phyloP scores from a whole-genome alignment of 2,113 vertebrate species.

The Lophius piscatorius region DNA sequence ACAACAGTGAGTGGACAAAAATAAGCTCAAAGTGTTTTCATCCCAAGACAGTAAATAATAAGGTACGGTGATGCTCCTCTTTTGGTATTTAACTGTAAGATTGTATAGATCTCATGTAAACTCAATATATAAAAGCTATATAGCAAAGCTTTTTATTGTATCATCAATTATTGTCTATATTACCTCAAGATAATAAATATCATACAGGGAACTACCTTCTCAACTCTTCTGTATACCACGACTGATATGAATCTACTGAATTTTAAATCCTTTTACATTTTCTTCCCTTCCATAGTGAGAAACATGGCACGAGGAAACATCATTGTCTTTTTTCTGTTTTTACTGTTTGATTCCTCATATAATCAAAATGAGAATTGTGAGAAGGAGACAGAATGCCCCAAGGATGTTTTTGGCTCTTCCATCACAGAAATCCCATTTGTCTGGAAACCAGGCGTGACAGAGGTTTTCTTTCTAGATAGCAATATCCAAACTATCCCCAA shows the following conservation, averaged over 20 bases:
- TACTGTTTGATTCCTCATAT: constrained; percentile 42
- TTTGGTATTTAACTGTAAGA: too few species aligned
- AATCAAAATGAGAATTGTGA: constrained; percentile 9
- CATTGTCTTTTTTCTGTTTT: constrained; percentile 24
- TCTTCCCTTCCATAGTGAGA: constrained; percentile 37
- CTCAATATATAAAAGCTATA: too few species aligned
- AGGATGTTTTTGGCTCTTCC: constrained; percentile 59
- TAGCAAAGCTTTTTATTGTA: too few species aligned
- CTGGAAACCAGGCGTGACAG: constrained; percentile 59
- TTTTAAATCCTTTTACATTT: background rate
- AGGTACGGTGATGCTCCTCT: constrained; percentile 47
- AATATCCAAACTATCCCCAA: constrained; percentile 69
- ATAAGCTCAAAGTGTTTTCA: constrained; percentile 8
- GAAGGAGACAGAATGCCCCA: constrained; percentile 23
- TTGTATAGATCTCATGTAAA: too few species aligned
- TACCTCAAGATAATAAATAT: background rate
- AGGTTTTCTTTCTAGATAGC: constrained; percentile 79
- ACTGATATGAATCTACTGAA: background rate
- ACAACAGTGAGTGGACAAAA: too few species aligned
- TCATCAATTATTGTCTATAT: too few species aligned
- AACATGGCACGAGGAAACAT: constrained; percentile 51
- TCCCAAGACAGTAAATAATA: constrained; percentile 8
- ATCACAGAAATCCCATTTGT: constrained; percentile 70
- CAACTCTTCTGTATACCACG: background rate
- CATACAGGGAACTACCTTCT: background rate